Base-by-base conservation (phyloP, 2,797 vertebrate species). In the Chelon auratus region DNA sequence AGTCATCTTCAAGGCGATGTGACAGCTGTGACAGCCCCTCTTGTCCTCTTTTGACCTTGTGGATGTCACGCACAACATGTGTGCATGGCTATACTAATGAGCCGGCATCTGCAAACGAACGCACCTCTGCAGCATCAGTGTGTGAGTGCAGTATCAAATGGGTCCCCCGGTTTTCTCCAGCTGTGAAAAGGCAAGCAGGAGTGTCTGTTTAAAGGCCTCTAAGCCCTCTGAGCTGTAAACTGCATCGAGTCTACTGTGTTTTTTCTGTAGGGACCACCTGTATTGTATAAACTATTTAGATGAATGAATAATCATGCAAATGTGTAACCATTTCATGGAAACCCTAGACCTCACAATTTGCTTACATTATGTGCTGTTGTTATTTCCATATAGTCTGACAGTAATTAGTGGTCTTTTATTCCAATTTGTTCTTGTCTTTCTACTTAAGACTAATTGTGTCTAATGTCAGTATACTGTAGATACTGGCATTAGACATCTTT, bases 41-140 rank as follows among this genome's bases (percentile, higher is more conserved):
- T 22, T 62, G 69, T 78, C 77, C 77, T 82, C 59, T 54, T 22
- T 53, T 72, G 82, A 87, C 79, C 81, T 76, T 45, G 63, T 70
- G 37, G 59, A 48, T 81, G 66, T 67, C 80, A 68, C 22, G 57
- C 73, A 52, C 72, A 79, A 65, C 26, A 33, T 56, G 53, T 40
- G 66, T 18, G 57, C 33, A 6, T 40, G 20, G 26, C 43, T 77
- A 64, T 85, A 71, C 70, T 72, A 84, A 85, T 87, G 56, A 84
- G 51, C 45, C 39, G 15, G 48, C 15, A 0, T 55, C 55, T 76
- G 58, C 58, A 68, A 58, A 74, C 54, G 48, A 72, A 60, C 53
- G 60, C 39, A 51, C 55, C 57, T 75, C 51, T 73, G 54, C 62
- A 33, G 40, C 6, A 4, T 40, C 9, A 6, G 43, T 62, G 43